These are phyloP conservation scores for Machaerirhynchus nigripectus DNA, from an alignment of 2,113 vertebrate genomes.

Conservation along the genomic window DNA sequence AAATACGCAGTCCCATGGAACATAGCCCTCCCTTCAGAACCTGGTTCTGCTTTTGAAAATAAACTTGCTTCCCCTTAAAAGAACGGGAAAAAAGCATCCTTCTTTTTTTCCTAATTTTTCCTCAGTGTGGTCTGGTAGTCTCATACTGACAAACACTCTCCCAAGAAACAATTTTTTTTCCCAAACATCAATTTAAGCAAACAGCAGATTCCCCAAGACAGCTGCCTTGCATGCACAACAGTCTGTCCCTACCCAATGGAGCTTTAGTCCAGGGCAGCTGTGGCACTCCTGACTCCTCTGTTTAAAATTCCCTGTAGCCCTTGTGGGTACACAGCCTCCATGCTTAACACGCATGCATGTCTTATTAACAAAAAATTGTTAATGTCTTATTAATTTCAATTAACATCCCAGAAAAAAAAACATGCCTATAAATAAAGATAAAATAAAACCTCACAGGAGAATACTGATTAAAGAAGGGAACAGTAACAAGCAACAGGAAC, in stretches of 20 bases:
- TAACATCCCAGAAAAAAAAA: not conserved
- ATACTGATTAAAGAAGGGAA: not conserved
- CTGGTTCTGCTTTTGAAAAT: not conserved
- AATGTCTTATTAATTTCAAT: not conserved
- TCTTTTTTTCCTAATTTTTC: not conserved
- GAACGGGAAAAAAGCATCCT: fast-evolving
- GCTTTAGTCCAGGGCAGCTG: not conserved
- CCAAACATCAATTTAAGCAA: not conserved
- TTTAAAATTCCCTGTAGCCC: not conserved
- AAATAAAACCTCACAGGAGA: not conserved
- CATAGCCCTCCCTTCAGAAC: not conserved
- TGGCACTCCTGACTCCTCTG: not conserved
- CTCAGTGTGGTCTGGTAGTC: not conserved
- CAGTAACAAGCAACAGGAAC: not conserved
- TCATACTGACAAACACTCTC: not conserved
- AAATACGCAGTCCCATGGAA: not conserved
- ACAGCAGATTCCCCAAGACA: not conserved
- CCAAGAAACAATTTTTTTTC: not conserved
- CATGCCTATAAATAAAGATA: not conserved
- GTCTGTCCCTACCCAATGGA: too few relatives aligned
- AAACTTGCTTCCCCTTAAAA: not conserved
- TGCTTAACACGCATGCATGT: not conserved
- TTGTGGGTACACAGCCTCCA: not conserved
- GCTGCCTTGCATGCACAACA: not conserved
- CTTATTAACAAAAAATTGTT: not conserved